Percentiles rank a stretch among this genome's conserved stretches.
Evolutionary conservation across 2,888 invertebrate species (phyloP).

Genomic region (Perdita meconis): DNA sequence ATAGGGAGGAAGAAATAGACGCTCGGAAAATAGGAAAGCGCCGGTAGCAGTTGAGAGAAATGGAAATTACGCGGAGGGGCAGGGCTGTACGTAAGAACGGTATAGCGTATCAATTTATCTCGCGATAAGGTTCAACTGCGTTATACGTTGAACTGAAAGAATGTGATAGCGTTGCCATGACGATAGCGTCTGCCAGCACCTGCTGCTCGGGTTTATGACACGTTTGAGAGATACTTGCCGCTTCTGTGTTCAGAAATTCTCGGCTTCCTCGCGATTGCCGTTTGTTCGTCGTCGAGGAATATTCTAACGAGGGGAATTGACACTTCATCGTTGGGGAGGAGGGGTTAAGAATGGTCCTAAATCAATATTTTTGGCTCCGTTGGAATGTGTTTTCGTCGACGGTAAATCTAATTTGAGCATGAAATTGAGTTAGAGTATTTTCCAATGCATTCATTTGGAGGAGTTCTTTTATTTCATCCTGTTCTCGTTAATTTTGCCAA

Average conservation of each 20-base stretch:
- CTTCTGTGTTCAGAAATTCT: not conserved
- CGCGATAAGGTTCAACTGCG: slow-evolving; percentile 16
- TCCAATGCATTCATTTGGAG: too few species aligned
- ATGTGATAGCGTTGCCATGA: not conserved
- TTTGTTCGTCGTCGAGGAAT: too few species aligned
- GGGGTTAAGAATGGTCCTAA: too few species aligned
- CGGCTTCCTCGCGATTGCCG: too few species aligned
- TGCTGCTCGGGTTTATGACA: not conserved
- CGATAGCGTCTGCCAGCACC: slow-evolving; percentile 7
- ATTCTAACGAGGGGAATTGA: too few species aligned
- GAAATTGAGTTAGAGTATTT: too few species aligned
- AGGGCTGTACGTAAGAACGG: slow-evolving; percentile 18
- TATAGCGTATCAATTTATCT: slow-evolving; percentile 46
- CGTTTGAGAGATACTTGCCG: not conserved
- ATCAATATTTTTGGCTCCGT: too few species aligned
- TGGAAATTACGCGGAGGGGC: slow-evolving; percentile 43
- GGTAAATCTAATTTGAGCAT: too few species aligned
- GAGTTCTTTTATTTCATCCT: too few species aligned
- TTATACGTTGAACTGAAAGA: slow-evolving; percentile 3
- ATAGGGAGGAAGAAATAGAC: slow-evolving; percentile 26
- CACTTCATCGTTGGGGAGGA: too few species aligned
- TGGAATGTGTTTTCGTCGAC: too few species aligned
- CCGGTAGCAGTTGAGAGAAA: slow-evolving; percentile 29
- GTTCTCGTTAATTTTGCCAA: too few species aligned
- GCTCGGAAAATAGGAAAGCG: slow-evolving; percentile 48